Conservation (phyloP, 1,140 invertebrate species). For the Pogonomyrmex californicus region DNA sequence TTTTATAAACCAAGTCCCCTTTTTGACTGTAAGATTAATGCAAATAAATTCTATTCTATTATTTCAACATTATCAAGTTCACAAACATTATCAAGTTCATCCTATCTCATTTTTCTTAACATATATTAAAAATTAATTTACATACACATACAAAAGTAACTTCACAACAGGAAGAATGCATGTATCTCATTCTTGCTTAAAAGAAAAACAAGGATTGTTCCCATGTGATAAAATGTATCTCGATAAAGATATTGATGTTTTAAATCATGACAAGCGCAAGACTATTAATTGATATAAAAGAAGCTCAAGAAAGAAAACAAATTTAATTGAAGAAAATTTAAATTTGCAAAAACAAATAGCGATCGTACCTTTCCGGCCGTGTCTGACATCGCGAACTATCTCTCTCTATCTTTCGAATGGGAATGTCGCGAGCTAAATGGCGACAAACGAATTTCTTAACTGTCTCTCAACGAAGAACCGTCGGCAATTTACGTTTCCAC, state of each 20-base stretch:
- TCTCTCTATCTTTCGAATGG: background rate
- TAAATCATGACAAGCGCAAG: background rate
- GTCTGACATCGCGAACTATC: conserved; percentile 57
- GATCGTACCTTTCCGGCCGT: conserved; percentile 76
- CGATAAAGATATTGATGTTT: background rate
- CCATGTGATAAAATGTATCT: background rate
- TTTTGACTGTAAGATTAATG: no score
- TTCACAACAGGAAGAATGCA: background rate
- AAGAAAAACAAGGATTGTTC: background rate
- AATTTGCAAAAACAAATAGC: background rate
- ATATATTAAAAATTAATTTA: background rate
- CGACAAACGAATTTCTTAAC: background rate
- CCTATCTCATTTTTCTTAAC: background rate
- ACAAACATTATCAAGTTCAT: background rate
- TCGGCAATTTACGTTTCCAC: background rate
- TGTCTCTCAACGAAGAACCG: background rate
- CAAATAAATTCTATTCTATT: background rate
- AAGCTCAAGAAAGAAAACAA: background rate
- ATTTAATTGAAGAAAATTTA: background rate
- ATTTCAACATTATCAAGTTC: background rate
- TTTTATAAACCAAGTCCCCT: no score
- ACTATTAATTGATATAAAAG: background rate
- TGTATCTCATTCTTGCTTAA: background rate
- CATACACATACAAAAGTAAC: background rate
- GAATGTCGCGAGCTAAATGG: background rate